A percentile compares a stretch with the other conserved stretches of the same genome.
These are phyloP conservation scores for Ganaspis brasiliensis DNA, from an alignment of 2,888 invertebrate species.

Conservation along the genomic window DNA sequence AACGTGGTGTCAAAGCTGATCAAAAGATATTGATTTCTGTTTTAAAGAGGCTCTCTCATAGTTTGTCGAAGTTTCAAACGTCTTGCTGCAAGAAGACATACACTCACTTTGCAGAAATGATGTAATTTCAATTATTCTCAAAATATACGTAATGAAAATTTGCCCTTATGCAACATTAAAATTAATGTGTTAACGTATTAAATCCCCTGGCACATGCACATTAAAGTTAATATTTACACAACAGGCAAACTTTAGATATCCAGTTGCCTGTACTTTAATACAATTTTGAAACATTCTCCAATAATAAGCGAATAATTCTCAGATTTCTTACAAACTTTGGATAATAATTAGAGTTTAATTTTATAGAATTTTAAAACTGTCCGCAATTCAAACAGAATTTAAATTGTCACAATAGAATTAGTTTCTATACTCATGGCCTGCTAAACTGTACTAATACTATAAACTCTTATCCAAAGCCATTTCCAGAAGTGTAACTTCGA, in stretches of 20 bases:
- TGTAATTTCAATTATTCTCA: neutral
- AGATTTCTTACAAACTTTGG: too few species aligned
- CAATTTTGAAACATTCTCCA: too few species aligned
- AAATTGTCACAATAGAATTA: too few species aligned
- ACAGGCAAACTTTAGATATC: neutral
- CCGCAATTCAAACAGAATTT: too few species aligned
- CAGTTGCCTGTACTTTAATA: too few species aligned
- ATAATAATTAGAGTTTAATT: too few species aligned
- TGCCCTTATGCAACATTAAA: neutral
- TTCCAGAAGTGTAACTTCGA: conserved; percentile 10
- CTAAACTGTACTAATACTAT: conserved; percentile 19
- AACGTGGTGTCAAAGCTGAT: neutral
- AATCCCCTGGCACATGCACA: neutral
- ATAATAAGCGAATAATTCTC: neutral
- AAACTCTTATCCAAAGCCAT: conserved; percentile 13
- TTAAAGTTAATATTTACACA: neutral
- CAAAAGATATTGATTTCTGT: neutral
- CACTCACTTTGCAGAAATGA: too few species aligned
- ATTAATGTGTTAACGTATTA: neutral
- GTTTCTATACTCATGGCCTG: neutral
- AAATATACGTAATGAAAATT: neutral
- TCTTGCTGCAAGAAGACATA: too few species aligned
- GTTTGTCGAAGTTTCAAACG: too few species aligned
- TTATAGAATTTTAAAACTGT: too few species aligned
- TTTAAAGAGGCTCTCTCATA: neutral